phyloP scores from a whole-genome alignment of 2,113 vertebrate genomes.

The Holacanthus passer region DNA sequence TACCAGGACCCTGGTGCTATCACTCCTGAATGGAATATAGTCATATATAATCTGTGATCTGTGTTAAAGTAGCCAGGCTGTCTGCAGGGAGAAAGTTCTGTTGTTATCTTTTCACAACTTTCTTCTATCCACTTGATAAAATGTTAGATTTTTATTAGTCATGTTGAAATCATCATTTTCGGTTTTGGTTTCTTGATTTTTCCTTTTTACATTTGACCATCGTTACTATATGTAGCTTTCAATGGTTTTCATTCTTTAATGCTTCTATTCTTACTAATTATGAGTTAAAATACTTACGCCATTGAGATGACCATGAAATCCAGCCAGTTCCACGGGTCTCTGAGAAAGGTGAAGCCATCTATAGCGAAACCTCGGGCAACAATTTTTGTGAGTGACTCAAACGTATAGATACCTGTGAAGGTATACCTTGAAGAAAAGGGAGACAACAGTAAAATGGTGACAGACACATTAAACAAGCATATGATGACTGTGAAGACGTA shows the following conservation, averaged over 20 bases:
- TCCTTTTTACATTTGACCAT: neutral
- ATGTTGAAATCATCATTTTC: neutral
- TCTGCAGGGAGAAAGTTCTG: neutral
- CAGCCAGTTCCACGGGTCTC: conserved; percentile 99
- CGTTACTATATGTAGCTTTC: neutral
- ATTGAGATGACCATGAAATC: conserved; percentile 99
- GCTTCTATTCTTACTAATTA: neutral
- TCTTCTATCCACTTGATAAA: neutral
- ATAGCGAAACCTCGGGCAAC: conserved; percentile 97
- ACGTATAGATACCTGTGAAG: conserved; percentile 99
- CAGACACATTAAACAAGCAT: neutral
- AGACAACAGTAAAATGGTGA: conserved; percentile 14
- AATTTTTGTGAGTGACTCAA: conserved; percentile 98
- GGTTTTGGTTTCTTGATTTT: neutral
- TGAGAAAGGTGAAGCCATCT: conserved; percentile 96
- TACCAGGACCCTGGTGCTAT: neutral
- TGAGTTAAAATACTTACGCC: conserved; percentile 91
- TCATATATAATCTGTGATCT: neutral
- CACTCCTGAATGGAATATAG: neutral
- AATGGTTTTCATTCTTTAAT: neutral
- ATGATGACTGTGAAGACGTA: neutral
- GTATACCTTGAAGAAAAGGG: conserved; percentile 88
- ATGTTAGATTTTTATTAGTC: neutral
- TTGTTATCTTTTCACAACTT: neutral
- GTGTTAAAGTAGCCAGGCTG: neutral